Conservation (phyloP, 2,888 invertebrate species). For the Iphiclides podalirius region DNA sequence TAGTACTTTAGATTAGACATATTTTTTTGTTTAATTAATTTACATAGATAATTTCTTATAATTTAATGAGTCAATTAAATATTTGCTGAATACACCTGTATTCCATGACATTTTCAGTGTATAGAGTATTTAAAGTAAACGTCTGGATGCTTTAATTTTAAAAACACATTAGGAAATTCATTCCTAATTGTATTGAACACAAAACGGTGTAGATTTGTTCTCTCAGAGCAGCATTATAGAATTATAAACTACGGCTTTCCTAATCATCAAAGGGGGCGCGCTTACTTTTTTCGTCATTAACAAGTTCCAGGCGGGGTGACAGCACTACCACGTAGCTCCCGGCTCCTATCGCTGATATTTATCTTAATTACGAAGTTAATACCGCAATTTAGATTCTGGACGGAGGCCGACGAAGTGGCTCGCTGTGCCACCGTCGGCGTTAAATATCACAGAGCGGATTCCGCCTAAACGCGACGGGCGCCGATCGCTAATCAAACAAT, state of each 20-base stretch:
- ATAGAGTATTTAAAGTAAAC: too few relatives aligned
- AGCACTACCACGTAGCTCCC: conserved; percentile 55
- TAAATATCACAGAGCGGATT: conserved; percentile 63
- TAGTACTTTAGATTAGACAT: too few relatives aligned
- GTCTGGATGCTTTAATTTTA: too few relatives aligned
- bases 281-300: conserved; percentile 39
- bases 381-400: conserved; percentile 67
- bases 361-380: conserved; percentile 75
- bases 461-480: conserved; percentile 52
- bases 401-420: conserved; percentile 61
- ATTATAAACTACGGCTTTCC: conserved; percentile 32
- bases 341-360: conserved; percentile 67
- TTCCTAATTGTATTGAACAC: too few relatives aligned
- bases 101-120: too few relatives aligned
- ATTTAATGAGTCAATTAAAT: too few relatives aligned
- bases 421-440: conserved; percentile 68
- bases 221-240: conserved; percentile 25
- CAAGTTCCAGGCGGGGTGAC: conserved; percentile 48
- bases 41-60: too few relatives aligned
- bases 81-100: too few relatives aligned
- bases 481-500: conserved; percentile 70
- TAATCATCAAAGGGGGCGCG: conserved; percentile 31
- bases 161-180: too few relatives aligned
- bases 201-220: background rate
- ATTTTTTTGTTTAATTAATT: too few relatives aligned